These are phyloP conservation scores for Piprites chloris DNA, from an alignment of 2,113 vertebrate genomes.

Conservation along the genomic window DNA sequence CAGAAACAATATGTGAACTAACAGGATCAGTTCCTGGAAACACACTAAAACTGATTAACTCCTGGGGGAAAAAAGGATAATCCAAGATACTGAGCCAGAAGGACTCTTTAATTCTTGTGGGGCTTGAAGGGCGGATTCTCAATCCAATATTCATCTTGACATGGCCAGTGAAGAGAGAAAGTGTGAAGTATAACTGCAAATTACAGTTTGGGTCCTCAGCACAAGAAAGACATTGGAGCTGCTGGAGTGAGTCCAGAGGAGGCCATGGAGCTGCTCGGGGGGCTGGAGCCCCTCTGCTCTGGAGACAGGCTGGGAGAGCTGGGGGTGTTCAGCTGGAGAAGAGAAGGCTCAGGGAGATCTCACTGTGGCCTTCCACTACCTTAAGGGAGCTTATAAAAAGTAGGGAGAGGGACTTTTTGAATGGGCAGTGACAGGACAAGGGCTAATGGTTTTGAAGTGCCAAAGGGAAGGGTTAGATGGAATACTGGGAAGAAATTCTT, in stretches of 20 bases:
- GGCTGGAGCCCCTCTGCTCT: neutral
- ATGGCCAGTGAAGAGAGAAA: neutral
- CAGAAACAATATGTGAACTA: neutral
- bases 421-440: neutral
- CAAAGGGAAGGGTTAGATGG: neutral
- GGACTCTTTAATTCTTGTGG: neutral
- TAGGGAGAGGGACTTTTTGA: neutral
- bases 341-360: neutral
- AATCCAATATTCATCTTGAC: neutral
- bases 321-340: neutral
- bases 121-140: neutral
- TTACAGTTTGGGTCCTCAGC: neutral
- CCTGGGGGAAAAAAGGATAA: neutral
- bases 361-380: neutral
- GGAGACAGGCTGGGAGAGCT: neutral
- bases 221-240: neutral
- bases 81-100: neutral
- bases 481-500: rapidly evolving
- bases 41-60: neutral
- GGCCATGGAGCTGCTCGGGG: rapidly evolving
- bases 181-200: neutral
- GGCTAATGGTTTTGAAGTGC: neutral
- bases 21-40: neutral
- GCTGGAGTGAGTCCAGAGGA: neutral
- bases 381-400: neutral